Percentiles rank a stretch among this genome's conserved stretches.
Conservation (phyloP, 2,113 vertebrate species). For the Lophochroa leadbeateri region DNA sequence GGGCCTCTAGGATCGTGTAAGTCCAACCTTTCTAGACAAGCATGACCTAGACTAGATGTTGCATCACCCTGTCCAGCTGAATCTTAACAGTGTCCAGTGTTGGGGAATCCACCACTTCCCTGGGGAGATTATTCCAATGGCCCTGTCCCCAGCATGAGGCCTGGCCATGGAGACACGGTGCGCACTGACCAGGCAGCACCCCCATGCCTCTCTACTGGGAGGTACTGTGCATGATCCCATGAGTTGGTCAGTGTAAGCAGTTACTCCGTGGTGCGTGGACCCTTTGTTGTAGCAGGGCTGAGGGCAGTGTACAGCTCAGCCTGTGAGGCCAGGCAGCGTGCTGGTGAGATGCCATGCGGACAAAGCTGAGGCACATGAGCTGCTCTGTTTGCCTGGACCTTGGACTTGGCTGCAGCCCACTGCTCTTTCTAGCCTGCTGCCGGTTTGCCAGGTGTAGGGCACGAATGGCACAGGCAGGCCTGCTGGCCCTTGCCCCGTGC, state of each 20-base stretch:
- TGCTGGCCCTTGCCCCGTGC: not conserved
- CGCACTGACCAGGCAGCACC: too few relatives aligned
- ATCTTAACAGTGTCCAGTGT: not conserved
- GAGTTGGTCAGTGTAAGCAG: too few relatives aligned
- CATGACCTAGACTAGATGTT: not conserved
- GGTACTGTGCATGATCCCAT: fast-evolving
- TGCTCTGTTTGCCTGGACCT: not conserved
- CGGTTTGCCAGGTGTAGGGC: not conserved
- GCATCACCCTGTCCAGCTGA: not conserved
- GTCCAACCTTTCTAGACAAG: not conserved
- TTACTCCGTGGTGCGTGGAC: fast-evolving
- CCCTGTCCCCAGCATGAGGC: too few relatives aligned
- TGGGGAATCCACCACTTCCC: not conserved
- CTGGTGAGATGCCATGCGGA: not conserved
- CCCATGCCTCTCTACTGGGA: too few relatives aligned
- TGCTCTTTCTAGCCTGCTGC: not conserved
- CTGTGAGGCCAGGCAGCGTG: fast-evolving
- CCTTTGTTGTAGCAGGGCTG: fast-evolving
- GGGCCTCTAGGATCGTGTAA: not conserved
- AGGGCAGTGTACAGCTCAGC: fast-evolving
- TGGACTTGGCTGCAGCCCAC: not conserved
- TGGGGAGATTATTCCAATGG: not conserved
- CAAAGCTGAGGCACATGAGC: fast-evolving
- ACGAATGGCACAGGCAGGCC: not conserved
- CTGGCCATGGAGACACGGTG: too few relatives aligned